Percentiles rank a stretch among this genome's conserved stretches.
These are phyloP conservation scores for Halictus quadricinctus DNA, from an alignment of 2,888 invertebrate genomes.

Conservation along the genomic window DNA sequence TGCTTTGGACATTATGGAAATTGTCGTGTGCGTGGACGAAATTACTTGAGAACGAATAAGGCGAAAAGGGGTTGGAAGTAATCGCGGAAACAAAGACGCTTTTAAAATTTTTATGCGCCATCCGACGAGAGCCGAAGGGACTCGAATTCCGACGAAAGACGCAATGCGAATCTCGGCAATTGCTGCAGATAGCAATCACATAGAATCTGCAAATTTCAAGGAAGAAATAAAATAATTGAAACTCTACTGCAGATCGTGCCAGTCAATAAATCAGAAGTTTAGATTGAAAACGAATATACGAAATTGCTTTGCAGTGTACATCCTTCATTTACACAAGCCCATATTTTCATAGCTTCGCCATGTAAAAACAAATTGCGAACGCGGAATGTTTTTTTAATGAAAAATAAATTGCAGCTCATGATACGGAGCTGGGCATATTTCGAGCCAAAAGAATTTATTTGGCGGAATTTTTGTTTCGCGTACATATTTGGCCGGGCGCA, in stretches of 20 bases:
- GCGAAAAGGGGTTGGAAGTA: background rate
- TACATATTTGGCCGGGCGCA: background rate
- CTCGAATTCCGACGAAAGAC: background rate
- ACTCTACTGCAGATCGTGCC: background rate
- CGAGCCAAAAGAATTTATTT: background rate
- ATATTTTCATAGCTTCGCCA: background rate
- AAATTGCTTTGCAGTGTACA: background rate
- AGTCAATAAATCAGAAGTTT: background rate
- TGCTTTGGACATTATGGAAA: slow-evolving; percentile 29
- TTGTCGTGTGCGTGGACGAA: slow-evolving; percentile 27
- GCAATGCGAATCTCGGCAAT: background rate
- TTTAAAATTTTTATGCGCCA: background rate
- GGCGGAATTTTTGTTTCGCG: background rate
- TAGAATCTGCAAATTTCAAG: background rate
- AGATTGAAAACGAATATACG: background rate
- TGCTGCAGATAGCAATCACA: background rate
- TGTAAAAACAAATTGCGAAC: background rate
- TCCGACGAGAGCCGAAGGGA: background rate
- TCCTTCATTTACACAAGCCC: background rate
- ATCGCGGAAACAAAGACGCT: slow-evolving; percentile 9
- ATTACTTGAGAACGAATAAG: slow-evolving; percentile 23
- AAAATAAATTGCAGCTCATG: background rate
- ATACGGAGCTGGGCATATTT: background rate
- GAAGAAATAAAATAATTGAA: background rate
- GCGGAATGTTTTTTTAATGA: background rate